Evolutionary conservation across 1,140 invertebrate species (phyloP).

Genomic region (Hypothenemus hampei): DNA sequence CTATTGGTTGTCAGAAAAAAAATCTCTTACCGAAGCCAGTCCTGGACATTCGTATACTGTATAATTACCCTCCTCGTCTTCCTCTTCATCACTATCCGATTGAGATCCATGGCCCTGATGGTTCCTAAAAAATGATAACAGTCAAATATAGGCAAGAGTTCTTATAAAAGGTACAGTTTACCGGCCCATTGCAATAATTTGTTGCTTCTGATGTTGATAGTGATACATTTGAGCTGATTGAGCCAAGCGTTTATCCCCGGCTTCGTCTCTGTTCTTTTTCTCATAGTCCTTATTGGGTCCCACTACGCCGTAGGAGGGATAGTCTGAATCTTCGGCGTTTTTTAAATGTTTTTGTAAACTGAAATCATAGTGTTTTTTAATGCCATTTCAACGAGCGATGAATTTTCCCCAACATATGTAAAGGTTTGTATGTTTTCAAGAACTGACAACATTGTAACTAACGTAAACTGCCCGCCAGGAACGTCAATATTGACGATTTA

Average conservation of each 20-base stretch:
- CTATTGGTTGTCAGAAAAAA: no score
- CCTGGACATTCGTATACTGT: slow-evolving; percentile 98
- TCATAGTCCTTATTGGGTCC: slow-evolving; percentile 76
- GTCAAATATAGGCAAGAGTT: not conserved
- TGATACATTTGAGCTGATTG: slow-evolving; percentile 99
- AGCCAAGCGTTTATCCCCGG: slow-evolving; percentile 85
- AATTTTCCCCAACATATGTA: no score
- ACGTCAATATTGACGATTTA: not conserved
- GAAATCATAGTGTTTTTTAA: slow-evolving; percentile 15
- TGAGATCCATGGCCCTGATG: slow-evolving; percentile 65
- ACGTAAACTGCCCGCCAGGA: not conserved
- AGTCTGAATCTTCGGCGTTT: slow-evolving; percentile 90
- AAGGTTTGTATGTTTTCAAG: not conserved
- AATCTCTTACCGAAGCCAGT: slow-evolving; percentile 85
- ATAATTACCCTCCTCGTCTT: slow-evolving; percentile 96
- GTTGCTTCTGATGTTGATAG: slow-evolving; percentile 97
- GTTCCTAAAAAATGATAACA: slow-evolving; percentile 29
- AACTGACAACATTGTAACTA: not conserved
- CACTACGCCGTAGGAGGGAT: slow-evolving; percentile 93
- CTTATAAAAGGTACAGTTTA: slow-evolving; percentile 41
- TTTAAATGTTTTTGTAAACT: slow-evolving; percentile 84
- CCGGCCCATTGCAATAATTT: slow-evolving; percentile 88
- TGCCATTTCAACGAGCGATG: no score
- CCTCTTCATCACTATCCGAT: slow-evolving; percentile 91
- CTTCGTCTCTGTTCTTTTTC: slow-evolving; percentile 51